Conservation (phyloP, 2,797 vertebrate genomes). For the Thripadectes ignobilis region DNA sequence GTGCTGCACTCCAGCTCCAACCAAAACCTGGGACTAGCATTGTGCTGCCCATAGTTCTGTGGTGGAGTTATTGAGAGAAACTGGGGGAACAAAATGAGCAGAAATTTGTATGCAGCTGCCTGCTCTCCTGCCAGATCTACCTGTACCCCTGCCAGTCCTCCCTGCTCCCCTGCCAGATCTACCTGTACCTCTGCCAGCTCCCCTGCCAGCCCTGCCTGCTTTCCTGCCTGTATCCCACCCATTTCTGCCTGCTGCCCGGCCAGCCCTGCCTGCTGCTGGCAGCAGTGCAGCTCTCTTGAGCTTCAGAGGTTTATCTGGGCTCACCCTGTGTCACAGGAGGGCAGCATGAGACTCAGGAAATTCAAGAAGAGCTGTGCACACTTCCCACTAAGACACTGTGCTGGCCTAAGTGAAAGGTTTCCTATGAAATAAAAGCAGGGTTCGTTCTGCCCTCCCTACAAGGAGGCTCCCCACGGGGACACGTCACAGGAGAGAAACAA, state of each 20-base stretch:
- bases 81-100: not conserved
- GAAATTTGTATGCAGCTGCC: not conserved
- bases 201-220: not conserved
- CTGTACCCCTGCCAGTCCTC: not conserved
- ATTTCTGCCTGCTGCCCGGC: not conserved
- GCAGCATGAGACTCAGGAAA: conserved; percentile 15
- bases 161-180: not conserved
- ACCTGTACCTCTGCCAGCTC: too few species aligned
- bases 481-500: not conserved
- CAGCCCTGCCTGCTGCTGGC: accelerated
- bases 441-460: not conserved
- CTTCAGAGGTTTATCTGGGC: not conserved
- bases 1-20: not conserved
- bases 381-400: not conserved
- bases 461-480: accelerated
- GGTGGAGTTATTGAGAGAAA: not conserved
- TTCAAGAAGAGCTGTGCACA: not conserved
- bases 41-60: not conserved
- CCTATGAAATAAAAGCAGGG: not conserved
- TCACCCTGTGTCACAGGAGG: not conserved
- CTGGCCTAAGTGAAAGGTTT: not conserved
- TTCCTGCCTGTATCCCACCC: not conserved
- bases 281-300: not conserved
- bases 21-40: not conserved
- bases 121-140: not conserved